These are phyloP conservation scores for Volucella inflata DNA, from an alignment of 2,888 invertebrate species.

Conservation along the genomic window DNA sequence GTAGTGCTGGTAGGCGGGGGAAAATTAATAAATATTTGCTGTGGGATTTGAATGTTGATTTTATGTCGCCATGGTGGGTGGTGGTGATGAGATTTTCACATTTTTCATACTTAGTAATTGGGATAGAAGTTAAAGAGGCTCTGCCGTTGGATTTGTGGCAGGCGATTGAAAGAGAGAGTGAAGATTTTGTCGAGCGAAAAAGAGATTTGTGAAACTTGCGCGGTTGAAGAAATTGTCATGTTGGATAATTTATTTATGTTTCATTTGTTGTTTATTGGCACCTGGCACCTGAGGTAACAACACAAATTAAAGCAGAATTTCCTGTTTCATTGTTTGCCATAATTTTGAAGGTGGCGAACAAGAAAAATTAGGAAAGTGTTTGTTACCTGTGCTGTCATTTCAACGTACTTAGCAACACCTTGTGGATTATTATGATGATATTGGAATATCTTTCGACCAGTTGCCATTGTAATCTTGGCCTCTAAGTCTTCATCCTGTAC, in stretches of 20 bases:
- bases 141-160: background rate
- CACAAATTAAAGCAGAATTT: background rate
- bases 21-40: slow-evolving; percentile 67
- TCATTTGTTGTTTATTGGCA: slow-evolving; percentile 30
- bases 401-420: too few relatives aligned
- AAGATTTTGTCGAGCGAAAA: background rate
- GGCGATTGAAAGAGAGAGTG: background rate
- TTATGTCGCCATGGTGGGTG: slow-evolving; percentile 23
- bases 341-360: background rate
- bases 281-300: slow-evolving; percentile 31
- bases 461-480: too few relatives aligned
- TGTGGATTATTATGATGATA: too few relatives aligned
- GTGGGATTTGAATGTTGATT: slow-evolving; percentile 64
- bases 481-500: too few relatives aligned
- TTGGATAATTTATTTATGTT: slow-evolving; percentile 50
- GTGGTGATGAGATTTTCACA: slow-evolving; percentile 47
- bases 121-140: background rate
- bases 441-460: too few relatives aligned
- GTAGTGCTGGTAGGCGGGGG: slow-evolving; percentile 6
- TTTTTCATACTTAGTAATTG: slow-evolving; percentile 39
- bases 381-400: too few relatives aligned
- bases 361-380: background rate
- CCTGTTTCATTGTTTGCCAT: background rate
- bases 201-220: slow-evolving; percentile 11
- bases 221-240: slow-evolving; percentile 33